A percentile compares a stretch with the other conserved stretches of the same genome.
phyloP scores from a whole-genome alignment of 2,797 vertebrate species.

The Galagoides demidoff region DNA sequence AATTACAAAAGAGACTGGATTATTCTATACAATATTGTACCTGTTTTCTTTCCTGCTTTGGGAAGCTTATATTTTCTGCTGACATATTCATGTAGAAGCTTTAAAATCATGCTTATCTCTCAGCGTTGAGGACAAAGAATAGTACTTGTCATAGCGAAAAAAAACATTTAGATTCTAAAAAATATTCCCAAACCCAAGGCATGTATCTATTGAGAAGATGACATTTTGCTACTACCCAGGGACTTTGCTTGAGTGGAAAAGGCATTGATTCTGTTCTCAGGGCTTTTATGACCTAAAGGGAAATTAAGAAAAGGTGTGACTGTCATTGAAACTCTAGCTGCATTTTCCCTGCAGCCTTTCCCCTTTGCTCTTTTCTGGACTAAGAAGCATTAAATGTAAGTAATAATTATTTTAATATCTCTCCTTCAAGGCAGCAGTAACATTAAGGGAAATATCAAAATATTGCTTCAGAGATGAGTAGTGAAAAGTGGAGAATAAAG shows the following conservation, averaged over 20 bases:
- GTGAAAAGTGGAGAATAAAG: background rate
- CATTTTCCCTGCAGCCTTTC: conserved; percentile 9
- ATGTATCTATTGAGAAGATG: background rate
- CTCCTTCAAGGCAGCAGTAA: background rate
- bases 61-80: background rate
- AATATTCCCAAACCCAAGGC: conserved; percentile 23
- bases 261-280: conserved; percentile 41
- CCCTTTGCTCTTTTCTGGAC: background rate
- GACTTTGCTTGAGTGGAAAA: background rate
- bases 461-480: background rate
- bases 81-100: background rate
- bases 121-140: background rate
- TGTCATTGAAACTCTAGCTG: background rate
- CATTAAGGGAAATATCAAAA: conserved; percentile 46
- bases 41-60: background rate
- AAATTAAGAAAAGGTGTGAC: conserved; percentile 53
- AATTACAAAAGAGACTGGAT: background rate
- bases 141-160: background rate
- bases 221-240: background rate
- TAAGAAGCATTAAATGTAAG: background rate
- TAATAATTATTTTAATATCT: conserved; percentile 46
- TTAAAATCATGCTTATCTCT: conserved; percentile 46
- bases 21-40: background rate
- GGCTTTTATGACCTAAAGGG: conserved; percentile 44
- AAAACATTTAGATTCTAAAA: conserved; percentile 7